Evolutionary conservation across 1,140 invertebrate species (phyloP), one percentile per base, ranked within the genome.

Genomic region (Mizuhopecten yessoensis): DNA sequence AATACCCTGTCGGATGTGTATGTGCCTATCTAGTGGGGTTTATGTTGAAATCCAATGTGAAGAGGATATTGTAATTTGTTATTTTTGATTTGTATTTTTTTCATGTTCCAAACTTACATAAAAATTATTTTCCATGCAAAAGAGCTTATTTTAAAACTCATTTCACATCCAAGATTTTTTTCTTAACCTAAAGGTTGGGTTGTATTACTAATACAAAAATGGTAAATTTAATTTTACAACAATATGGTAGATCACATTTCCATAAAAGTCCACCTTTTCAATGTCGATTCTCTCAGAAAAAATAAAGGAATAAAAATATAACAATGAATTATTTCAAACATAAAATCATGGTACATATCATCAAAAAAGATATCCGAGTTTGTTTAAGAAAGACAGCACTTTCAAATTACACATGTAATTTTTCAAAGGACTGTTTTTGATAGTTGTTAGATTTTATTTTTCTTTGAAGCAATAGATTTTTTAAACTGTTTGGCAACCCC

Each of bases 291-390:
- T 75, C 57, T 75, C 57, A 75, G 29, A 75, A 75, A 75, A 57
- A 57, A 57, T 11, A 75, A 75, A 9, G n/a, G 57, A 75, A 75
- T 29, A 75, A 75, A 75, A 75, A 75, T n/a, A n/a, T 75, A 75
- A 75, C 57, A 75, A 75, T 75, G 57, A 29, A 75, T 45, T 45
- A 75, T 75, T 75, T 29, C 57, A 29, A 75, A 75, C 57, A 75
- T 75, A 75, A 75, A 75, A n/a, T 75, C 57, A 75, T 75, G 57
- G 57, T 75, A 75, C 57, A 75, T 75, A 75, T 75, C 57, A 75
- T 75, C 57, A 75, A 75, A 75, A n/a, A 75, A 75, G 57, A 75
- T 29, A n/a, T 75, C 57, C 29, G 57, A 29, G 1, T 75, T 75
- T 75, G 10, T 75, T n/a, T 29, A 29, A 75, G 29, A 75, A 75